Conservation (phyloP, 2,888 invertebrate genomes). For the Alloplasta piceator region DNA sequence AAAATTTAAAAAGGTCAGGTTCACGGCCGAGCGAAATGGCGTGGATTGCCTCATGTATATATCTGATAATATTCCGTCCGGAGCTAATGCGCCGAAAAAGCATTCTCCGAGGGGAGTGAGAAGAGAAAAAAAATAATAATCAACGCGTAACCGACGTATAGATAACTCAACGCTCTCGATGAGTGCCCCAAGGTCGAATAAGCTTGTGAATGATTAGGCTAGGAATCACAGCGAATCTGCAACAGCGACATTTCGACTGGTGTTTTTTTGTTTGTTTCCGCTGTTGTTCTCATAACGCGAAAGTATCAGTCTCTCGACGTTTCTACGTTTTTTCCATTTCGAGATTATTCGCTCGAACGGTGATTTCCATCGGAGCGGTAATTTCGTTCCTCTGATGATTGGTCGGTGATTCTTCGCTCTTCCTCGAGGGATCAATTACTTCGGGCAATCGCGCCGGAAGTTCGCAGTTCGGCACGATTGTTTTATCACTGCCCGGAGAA, state of each 20-base stretch:
- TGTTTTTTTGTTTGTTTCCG: background rate
- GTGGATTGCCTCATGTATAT: too few relatives aligned
- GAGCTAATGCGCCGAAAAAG: background rate
- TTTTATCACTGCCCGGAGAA: background rate
- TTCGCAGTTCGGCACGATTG: background rate
- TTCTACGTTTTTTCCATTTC: slow-evolving; percentile 59
- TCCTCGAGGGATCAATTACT: slow-evolving; percentile 1
- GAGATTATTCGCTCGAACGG: slow-evolving; percentile 29
- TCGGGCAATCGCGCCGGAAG: background rate
- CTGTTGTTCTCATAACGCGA: slow-evolving; percentile 17
- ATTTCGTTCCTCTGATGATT: slow-evolving; percentile 38
- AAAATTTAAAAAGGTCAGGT: too few relatives aligned
- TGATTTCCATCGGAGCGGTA: slow-evolving; percentile 9
- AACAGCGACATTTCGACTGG: slow-evolving; percentile 24
- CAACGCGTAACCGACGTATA: slow-evolving; percentile 14
- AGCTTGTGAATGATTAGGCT: slow-evolving; percentile 58
- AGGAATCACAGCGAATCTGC: slow-evolving; percentile 60
- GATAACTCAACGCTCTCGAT: slow-evolving; percentile 8
- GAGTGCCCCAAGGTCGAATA: slow-evolving; percentile 28
- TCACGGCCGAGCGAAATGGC: too few relatives aligned
- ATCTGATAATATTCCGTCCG: background rate
- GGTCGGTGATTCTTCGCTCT: slow-evolving; percentile 31
- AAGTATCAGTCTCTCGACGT: background rate
- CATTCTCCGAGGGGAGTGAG: background rate
- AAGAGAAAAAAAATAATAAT: slow-evolving; percentile 19